Evolutionary conservation across 2,113 vertebrate genomes (phyloP).

Genomic region (Dromiciops gliroides): DNA sequence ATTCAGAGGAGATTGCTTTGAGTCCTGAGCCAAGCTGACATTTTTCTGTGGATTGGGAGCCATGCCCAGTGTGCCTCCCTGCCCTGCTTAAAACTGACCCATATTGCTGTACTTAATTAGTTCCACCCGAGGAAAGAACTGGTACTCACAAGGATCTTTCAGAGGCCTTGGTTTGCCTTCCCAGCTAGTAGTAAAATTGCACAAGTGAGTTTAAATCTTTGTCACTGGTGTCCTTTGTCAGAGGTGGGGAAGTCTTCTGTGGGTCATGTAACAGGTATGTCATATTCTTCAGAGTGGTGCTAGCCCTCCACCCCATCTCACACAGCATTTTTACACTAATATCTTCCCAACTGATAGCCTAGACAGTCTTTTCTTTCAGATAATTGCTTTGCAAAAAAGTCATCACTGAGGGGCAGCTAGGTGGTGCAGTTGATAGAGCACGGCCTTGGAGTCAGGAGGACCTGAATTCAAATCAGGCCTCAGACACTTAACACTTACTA

Average conservation of each 20-base stretch:
- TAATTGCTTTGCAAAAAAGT: background rate
- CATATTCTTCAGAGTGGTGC: background rate
- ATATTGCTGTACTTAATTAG: conserved; percentile 23
- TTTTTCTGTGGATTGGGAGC: conserved; percentile 55
- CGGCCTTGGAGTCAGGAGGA: no score
- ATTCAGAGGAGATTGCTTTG: conserved; percentile 55
- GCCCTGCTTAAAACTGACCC: conserved; percentile 56
- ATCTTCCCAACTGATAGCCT: background rate
- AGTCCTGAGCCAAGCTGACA: conserved; percentile 52
- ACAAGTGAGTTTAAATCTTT: conserved; percentile 20
- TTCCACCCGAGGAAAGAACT: conserved; percentile 46
- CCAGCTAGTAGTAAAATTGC: conserved; percentile 6
- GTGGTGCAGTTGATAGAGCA: no score
- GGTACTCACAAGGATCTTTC: conserved; percentile 13
- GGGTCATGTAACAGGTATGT: conserved; percentile 29
- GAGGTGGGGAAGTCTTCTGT: background rate
- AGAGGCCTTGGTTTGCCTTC: background rate
- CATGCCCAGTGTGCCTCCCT: conserved; percentile 45
- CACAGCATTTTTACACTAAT: background rate
- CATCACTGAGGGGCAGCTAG: no score
- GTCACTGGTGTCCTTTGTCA: background rate
- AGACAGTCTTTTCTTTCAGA: background rate
- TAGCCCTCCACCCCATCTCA: conserved; percentile 32
- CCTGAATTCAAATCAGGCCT: no score
- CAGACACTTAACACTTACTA: no score